Conservation (phyloP, 2,888 invertebrate genomes). For the Keiferia lycopersicella region DNA sequence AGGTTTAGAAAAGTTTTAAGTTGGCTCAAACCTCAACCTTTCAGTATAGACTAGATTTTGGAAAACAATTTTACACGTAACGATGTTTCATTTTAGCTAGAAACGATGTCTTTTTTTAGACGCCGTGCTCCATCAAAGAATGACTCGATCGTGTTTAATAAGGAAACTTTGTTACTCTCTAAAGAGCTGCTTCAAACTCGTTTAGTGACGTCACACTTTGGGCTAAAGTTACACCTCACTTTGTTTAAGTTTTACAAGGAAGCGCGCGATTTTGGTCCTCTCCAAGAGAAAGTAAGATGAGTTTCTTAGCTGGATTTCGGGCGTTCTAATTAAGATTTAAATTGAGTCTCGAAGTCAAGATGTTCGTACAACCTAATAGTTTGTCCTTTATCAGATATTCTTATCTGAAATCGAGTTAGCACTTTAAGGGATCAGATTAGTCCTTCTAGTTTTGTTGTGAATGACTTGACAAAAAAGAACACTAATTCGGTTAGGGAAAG, state of each 20-base stretch:
- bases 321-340: neutral
- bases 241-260: constrained; percentile 1
- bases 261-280: constrained; percentile 5
- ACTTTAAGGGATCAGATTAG: too few species aligned
- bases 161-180: constrained; percentile 5
- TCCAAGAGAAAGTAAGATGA: neutral
- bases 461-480: too few species aligned
- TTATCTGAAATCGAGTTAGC: too few species aligned
- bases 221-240: constrained; percentile 7
- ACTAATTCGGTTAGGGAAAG: too few species aligned
- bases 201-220: constrained; percentile 13
- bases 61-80: too few species aligned
- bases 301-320: neutral
- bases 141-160: constrained; percentile 8
- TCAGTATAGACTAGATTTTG: too few species aligned
- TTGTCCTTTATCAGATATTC: too few species aligned
- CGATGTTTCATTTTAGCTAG: too few species aligned
- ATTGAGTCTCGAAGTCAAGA: neutral
- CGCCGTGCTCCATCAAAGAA: neutral
- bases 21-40: too few species aligned
- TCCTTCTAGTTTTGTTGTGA: too few species aligned
- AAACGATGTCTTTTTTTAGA: neutral
- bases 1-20: too few species aligned
- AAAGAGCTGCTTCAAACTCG: neutral
- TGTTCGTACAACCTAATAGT: too few species aligned